Percentiles rank a stretch among this genome's conserved stretches.
Conservation (phyloP, 1,140 invertebrate genomes). For the Drosophila watanabei region DNA sequence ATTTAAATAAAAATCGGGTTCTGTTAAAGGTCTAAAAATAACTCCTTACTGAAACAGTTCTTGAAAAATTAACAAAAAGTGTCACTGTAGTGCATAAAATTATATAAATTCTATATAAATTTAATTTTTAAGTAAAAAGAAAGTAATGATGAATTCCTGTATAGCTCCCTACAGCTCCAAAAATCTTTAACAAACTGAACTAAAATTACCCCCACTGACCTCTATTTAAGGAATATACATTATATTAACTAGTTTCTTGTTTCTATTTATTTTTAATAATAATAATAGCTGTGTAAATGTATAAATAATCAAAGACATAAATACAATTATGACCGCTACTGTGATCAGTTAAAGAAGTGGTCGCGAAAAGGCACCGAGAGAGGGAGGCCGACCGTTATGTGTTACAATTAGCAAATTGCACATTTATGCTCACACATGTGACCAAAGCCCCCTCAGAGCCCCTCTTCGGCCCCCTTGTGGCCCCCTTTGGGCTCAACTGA, state of each 20-base stretch:
- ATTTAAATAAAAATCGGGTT: too few species aligned
- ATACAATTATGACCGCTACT: conserved; percentile 23
- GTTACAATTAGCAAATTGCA: conserved; percentile 84
- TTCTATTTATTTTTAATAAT: not conserved
- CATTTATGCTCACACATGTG: conserved; percentile 80
- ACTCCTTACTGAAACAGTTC: too few species aligned
- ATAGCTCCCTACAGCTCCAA: too few species aligned
- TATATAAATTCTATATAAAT: too few species aligned
- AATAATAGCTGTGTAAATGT: not conserved
- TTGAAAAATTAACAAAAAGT: too few species aligned
- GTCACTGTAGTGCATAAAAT: too few species aligned
- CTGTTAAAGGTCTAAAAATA: too few species aligned
- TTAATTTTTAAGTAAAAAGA: too few species aligned
- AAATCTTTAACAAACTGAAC: not conserved
- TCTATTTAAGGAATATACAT: not conserved
- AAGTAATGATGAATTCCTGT: too few species aligned
- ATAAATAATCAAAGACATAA: not conserved
- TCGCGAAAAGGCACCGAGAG: conserved; percentile 1
- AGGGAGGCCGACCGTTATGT: conserved; percentile 64
- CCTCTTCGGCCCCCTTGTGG: not conserved
- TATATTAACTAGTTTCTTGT: not conserved
- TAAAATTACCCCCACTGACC: not conserved
- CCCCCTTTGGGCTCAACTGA: conserved; percentile 45
- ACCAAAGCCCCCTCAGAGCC: conserved; percentile 38
- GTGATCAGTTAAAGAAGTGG: conserved; percentile 28